Percentiles rank a stretch among this genome's conserved stretches.
These are phyloP conservation scores for Platanista minor DNA, from an alignment of 2,113 vertebrate genomes.

Conservation along the genomic window DNA sequence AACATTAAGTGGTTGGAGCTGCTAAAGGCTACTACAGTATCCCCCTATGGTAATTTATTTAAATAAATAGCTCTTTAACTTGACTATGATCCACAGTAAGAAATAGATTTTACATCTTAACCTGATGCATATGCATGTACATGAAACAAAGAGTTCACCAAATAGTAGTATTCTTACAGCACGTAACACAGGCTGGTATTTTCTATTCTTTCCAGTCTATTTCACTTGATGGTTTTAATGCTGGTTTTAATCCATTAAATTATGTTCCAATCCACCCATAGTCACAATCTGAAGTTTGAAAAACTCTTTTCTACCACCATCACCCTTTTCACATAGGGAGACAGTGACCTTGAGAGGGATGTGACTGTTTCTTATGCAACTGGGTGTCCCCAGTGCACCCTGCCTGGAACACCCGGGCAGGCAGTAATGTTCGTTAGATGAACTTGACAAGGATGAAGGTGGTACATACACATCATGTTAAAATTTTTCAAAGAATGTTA, in stretches of 20 bases:
- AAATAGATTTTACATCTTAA: not conserved
- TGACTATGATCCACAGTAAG: not conserved
- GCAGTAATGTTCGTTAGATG: not conserved
- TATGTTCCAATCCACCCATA: not conserved
- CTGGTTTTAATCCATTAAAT: not conserved
- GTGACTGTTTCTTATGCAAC: not conserved
- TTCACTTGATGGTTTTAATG: not conserved
- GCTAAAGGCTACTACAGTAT: fast-evolving
- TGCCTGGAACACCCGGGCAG: not conserved
- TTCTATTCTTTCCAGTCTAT: not conserved
- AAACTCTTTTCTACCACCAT: not conserved
- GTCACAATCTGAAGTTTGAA: not conserved
- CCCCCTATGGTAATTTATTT: not conserved
- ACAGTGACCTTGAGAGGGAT: not conserved
- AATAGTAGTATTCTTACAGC: not conserved
- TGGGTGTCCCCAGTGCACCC: no score
- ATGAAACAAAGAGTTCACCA: not conserved
- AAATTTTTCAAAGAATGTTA: not conserved
- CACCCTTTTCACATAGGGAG: not conserved
- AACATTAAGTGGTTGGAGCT: not conserved
- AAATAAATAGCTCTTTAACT: not conserved
- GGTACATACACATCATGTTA: no score
- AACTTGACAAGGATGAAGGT: not conserved
- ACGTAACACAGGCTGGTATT: not conserved
- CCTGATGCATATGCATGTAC: no score